Conservation (phyloP, 2,113 vertebrate genomes). For the Callithrix jacchus region DNA sequence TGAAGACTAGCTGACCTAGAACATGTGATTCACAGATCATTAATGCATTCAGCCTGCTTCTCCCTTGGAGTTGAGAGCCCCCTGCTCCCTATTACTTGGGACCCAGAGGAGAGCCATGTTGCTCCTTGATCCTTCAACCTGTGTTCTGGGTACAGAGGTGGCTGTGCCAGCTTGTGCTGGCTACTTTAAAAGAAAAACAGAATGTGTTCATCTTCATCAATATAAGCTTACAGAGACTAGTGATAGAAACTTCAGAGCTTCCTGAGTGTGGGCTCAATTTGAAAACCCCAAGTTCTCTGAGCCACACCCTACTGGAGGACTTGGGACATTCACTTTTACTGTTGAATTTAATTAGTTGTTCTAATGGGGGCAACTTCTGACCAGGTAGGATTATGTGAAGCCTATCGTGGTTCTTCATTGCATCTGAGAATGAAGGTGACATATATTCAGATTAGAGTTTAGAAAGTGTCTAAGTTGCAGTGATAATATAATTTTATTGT, state of each 20-base stretch:
- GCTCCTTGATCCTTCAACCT: background rate
- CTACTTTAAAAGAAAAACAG: background rate
- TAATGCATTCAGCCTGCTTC: background rate
- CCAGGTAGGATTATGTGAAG: background rate
- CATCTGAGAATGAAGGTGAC: background rate
- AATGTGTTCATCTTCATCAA: rapidly evolving
- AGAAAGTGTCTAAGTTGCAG: background rate
- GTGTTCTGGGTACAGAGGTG: background rate
- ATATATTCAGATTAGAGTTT: background rate
- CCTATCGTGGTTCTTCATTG: background rate
- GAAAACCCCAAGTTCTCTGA: background rate
- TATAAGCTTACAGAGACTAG: background rate
- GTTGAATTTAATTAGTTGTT: background rate
- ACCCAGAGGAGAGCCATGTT: background rate
- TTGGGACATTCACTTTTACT: background rate
- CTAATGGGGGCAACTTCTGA: background rate
- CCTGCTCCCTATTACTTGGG: background rate
- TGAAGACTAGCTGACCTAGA: background rate
- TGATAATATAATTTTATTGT: background rate
- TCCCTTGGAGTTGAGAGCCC: background rate
- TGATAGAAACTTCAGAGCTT: background rate
- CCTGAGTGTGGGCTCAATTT: background rate
- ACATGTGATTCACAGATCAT: background rate
- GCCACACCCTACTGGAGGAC: background rate
- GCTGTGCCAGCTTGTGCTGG: background rate